Conservation (phyloP, 2,888 invertebrate species). For the Pecten maximus region DNA sequence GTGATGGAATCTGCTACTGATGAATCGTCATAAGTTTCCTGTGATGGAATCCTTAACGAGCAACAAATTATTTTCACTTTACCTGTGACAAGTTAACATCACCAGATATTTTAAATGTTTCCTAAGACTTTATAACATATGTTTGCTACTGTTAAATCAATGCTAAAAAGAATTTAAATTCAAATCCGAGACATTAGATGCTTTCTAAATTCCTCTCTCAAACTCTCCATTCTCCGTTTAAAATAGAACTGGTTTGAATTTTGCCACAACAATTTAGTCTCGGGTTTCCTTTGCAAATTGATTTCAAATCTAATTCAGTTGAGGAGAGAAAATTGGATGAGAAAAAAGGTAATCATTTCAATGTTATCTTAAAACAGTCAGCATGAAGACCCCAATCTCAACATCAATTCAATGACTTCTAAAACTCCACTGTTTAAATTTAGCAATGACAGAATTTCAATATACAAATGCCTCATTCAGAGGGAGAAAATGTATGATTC, state of each 20-base stretch:
- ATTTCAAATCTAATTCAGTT: slow-evolving; percentile 4
- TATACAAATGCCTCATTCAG: no score
- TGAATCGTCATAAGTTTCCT: background rate
- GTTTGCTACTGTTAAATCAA: background rate
- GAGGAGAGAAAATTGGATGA: background rate
- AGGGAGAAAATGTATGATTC: no score
- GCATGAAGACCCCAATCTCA: background rate
- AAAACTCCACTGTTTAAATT: background rate
- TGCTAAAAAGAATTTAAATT: background rate
- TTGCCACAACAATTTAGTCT: background rate
- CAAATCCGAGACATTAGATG: background rate
- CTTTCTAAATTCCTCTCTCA: background rate
- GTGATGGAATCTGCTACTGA: background rate
- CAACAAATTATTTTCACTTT: background rate
- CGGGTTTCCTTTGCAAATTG: background rate
- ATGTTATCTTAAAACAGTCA: background rate
- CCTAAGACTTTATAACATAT: background rate
- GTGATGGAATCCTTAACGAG: background rate
- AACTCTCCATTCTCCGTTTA: background rate
- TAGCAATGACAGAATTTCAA: background rate
- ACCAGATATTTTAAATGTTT: background rate
- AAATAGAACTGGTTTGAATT: background rate
- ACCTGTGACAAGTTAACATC: background rate
- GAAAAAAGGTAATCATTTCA: background rate
- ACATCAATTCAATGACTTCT: background rate